Percentiles rank a stretch among this genome's conserved stretches.
Evolutionary conservation across 2,113 vertebrate genomes (phyloP).

Genomic region (Alligator mississippiensis): DNA sequence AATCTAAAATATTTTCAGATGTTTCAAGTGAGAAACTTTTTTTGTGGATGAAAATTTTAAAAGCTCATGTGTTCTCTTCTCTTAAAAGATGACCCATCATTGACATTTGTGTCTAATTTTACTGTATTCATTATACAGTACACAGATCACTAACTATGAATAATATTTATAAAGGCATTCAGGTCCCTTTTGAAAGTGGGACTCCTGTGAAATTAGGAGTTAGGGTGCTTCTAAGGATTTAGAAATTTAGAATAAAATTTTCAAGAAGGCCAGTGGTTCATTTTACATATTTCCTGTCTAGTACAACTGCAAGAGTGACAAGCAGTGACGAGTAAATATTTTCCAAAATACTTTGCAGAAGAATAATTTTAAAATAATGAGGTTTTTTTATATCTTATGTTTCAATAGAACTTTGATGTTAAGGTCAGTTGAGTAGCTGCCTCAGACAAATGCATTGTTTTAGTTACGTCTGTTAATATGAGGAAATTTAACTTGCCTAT

Average conservation of each 20-base stretch:
- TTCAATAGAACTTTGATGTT: neutral
- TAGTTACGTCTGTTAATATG: neutral
- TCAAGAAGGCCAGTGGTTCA: neutral
- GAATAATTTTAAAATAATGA: neutral
- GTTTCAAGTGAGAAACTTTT: neutral
- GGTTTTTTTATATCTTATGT: neutral
- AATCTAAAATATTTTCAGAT: neutral
- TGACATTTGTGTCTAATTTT: neutral
- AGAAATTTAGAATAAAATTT: neutral
- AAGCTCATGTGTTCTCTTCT: neutral
- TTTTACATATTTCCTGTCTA: neutral
- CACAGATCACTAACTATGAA: rapidly evolving
- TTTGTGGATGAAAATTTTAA: neutral
- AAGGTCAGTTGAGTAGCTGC: rapidly evolving
- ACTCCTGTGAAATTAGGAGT: neutral
- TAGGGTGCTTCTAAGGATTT: neutral
- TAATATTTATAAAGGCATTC: neutral
- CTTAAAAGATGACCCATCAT: neutral
- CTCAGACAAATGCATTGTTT: neutral
- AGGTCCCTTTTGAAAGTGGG: neutral
- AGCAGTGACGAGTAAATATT: neutral
- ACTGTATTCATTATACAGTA: neutral
- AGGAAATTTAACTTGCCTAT: neutral
- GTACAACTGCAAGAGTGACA: neutral
- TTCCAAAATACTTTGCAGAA: neutral